Evolutionary conservation across 2,113 vertebrate species (phyloP).

Genomic region (Brachypodius melanocephalos): DNA sequence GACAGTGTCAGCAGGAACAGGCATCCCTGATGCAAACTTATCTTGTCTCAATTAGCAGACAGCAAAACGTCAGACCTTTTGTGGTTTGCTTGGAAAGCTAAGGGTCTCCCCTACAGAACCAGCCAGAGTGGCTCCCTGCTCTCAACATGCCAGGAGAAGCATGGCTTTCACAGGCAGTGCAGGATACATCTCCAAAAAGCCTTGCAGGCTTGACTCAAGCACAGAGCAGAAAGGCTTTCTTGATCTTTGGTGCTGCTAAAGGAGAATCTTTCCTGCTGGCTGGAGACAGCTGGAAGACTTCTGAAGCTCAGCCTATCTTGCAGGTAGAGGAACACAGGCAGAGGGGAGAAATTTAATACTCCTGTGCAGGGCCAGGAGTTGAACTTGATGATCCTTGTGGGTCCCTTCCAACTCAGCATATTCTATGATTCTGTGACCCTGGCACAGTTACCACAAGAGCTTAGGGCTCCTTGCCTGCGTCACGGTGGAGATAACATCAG

Average conservation of each 20-base stretch:
- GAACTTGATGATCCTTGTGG: background rate
- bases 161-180: background rate
- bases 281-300: background rate
- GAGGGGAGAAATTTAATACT: background rate
- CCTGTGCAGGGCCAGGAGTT: background rate
- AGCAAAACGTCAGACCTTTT: background rate
- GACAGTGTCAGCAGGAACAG: background rate
- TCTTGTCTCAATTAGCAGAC: background rate
- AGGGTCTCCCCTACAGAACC: background rate
- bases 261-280: background rate
- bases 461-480: background rate
- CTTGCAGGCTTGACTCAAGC: background rate
- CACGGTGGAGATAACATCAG: slow-evolving; percentile 26
- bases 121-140: background rate
- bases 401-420: background rate
- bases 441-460: background rate
- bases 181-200: background rate
- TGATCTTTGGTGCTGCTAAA: background rate
- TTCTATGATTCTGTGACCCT: slow-evolving; percentile 22
- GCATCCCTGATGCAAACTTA: background rate
- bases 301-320: background rate
- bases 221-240: background rate
- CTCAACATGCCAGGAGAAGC: background rate
- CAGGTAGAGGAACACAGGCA: background rate
- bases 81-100: background rate